Conservation (phyloP, 2,888 invertebrate species). For the Drosophila meridiana region DNA sequence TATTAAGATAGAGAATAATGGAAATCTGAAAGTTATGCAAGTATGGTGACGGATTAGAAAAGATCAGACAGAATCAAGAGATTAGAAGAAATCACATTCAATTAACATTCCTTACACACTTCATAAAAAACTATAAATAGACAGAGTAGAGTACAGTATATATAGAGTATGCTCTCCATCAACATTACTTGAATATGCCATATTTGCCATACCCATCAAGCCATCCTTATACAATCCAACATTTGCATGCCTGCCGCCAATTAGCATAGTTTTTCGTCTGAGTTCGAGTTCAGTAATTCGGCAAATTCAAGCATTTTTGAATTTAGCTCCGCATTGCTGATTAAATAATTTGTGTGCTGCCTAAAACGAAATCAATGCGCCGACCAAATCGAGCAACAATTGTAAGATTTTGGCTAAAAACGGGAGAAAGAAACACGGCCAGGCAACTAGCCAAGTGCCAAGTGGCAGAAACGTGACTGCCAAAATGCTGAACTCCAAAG, state of each 20-base stretch:
- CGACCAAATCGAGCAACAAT: conserved; percentile 43
- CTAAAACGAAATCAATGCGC: conserved; percentile 43
- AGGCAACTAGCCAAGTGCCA: conserved; percentile 60
- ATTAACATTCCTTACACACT: no score
- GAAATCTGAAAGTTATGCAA: no score
- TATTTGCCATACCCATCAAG: background rate
- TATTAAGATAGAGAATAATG: no score
- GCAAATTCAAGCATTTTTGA: conserved; percentile 20
- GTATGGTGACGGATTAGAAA: no score
- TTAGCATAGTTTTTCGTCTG: conserved; percentile 7
- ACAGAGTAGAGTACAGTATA: background rate
- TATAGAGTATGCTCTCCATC: background rate
- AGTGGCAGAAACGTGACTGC: conserved; percentile 82
- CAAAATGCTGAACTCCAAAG: conserved; percentile 50
- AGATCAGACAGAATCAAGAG: no score
- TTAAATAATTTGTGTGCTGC: conserved; percentile 46
- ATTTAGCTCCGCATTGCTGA: conserved; percentile 46
- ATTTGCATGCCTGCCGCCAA: background rate
- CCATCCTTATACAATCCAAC: background rate
- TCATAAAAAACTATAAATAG: background rate
- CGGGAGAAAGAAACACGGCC: conserved; percentile 19
- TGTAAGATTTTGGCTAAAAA: conserved; percentile 35
- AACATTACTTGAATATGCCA: no score
- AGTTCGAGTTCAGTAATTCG: conserved; percentile 11
- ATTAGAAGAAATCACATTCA: no score